phyloP scores from a whole-genome alignment of 2,797 vertebrate genomes.

The Bradypodion ventrale region DNA sequence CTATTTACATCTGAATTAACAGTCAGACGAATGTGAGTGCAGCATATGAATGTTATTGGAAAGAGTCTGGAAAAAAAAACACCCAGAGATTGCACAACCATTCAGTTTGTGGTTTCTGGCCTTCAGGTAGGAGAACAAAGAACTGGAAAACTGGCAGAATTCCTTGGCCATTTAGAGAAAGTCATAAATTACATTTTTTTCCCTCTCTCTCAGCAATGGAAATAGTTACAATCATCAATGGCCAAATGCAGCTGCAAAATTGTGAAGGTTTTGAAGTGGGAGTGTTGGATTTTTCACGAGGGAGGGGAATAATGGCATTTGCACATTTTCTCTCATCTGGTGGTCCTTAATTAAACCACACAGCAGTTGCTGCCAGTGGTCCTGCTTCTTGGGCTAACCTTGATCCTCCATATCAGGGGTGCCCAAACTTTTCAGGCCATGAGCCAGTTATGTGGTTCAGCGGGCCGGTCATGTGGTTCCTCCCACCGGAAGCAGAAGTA shows the following conservation, averaged over 20 bases:
- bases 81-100: neutral
- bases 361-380: neutral
- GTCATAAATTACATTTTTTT: neutral
- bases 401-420: neutral
- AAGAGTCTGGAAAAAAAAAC: neutral
- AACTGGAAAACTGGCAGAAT: constrained; percentile 35
- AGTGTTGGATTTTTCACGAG: constrained; percentile 36
- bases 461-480: no score
- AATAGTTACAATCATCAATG: constrained; percentile 35
- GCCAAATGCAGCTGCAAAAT: constrained; percentile 29
- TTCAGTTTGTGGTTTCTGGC: constrained; percentile 42
- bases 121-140: constrained; percentile 31
- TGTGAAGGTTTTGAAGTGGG: constrained; percentile 35
- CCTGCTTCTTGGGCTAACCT: neutral
- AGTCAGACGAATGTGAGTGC: neutral
- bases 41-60: neutral
- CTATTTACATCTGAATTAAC: neutral
- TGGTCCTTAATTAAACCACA: neutral
- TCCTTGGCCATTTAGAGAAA: constrained; percentile 17
- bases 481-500: no score
- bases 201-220: constrained; percentile 36
- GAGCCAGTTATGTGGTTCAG: no score
- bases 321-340: neutral
- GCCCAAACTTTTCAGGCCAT: no score
- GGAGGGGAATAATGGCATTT: no score